phyloP scores from a whole-genome alignment of 2,797 vertebrate species.

The Manis pentadactyla region DNA sequence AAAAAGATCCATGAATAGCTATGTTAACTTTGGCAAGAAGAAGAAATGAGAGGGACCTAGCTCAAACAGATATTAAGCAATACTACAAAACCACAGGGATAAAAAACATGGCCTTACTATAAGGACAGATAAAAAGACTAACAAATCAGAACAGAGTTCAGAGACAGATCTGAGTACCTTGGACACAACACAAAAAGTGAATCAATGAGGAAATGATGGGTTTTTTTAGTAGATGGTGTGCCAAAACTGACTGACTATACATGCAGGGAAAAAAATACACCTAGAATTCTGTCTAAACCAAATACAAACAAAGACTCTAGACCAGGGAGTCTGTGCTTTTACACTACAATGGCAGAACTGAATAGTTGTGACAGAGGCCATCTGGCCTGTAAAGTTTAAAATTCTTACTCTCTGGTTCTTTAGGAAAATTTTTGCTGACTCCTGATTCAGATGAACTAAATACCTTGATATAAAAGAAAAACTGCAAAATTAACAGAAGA shows the following conservation, averaged over 20 bases:
- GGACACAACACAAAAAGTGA: background rate
- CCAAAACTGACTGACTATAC: background rate
- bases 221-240: background rate
- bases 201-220: background rate
- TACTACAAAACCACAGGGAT: background rate
- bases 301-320: background rate
- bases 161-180: background rate
- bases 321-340: background rate
- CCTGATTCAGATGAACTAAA: background rate
- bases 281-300: background rate
- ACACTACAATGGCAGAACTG: background rate
- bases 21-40: background rate
- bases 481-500: background rate
- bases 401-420: background rate
- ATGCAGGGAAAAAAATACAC: background rate
- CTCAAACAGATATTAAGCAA: background rate
- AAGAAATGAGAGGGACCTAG: background rate
- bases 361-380: background rate
- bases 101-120: background rate
- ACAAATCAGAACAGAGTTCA: background rate
- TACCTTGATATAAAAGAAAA: background rate
- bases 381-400: background rate
- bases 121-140: background rate
- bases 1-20: background rate
- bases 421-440: slow-evolving; percentile 20